Base-by-base conservation (phyloP, 2,797 vertebrate genomes). In the Pyrocephalus nanus region DNA sequence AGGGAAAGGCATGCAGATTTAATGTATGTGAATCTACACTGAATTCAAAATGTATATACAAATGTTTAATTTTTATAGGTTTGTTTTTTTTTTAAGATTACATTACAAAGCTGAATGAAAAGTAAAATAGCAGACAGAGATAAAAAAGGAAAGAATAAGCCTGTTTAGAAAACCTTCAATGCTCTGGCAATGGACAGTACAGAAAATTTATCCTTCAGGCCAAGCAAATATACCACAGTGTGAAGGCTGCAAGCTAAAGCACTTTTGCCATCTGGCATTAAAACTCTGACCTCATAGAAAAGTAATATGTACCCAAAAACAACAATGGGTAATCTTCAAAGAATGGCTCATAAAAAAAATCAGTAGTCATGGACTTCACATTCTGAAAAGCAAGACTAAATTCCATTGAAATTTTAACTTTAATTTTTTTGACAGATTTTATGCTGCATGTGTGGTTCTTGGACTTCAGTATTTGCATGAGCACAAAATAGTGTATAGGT, bases 401-500 rank as follows among this genome's bases (percentile, higher is more conserved):
- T 45, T 85, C 43, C 40, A 90, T 3, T 93, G 66, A 90, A 72
- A 90, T 82, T 78, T 77, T 92, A 89, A 64, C 48, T 94, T 93
- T 72, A 91, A 92, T 85, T 92, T 62, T 95, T 89, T 64, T 55
- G 92, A 96, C 98, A 99, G 99, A 87, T 99, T 99, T 98, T 99
- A 99, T 96, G 99, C 99, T 64, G 99, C 99, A 1, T 99, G 99
- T 81, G 99, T 99, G 72, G 99, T 99, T 94, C 98, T 99, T 96
- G 99, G 99, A 64, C 98, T 99, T 95, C 99, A 99, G 95, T 99
- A 99, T 97, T 98, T 99, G 97, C 99, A 99, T n/a, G 99, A 99
- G 84, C 99, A 99, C 97, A 99, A 99, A 98, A 99, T 99, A 96
- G 99, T 99, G 60, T 99, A 99, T 97, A 99, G 99, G 99, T 99